Evolutionary conservation across 2,113 vertebrate genomes (phyloP).

Genomic region (Chaetodon trifascialis): DNA sequence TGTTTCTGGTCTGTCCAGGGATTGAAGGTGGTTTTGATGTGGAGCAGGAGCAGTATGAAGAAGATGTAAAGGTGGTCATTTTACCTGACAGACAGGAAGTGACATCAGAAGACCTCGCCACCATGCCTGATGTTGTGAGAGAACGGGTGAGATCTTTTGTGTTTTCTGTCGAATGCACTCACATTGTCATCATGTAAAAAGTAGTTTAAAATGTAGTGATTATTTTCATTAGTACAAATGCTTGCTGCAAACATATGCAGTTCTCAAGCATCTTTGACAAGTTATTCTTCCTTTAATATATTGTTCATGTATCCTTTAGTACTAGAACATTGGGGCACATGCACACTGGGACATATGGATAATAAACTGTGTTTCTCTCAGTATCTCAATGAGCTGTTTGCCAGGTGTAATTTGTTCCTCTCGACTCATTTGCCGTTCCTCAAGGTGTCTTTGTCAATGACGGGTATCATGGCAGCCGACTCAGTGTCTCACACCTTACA

Average conservation of each 20-base stretch:
- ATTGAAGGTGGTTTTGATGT: slow-evolving; percentile 98
- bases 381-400: neutral
- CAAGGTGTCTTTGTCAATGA: slow-evolving; percentile 92
- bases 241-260: neutral
- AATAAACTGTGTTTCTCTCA: neutral
- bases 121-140: slow-evolving; percentile 93
- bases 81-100: slow-evolving; percentile 95
- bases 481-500: slow-evolving; percentile 95
- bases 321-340: neutral
- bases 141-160: slow-evolving; percentile 88
- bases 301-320: neutral
- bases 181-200: neutral
- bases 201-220: neutral
- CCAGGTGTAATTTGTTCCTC: slow-evolving; percentile 17
- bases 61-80: slow-evolving; percentile 96
- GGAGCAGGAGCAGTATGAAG: slow-evolving; percentile 94
- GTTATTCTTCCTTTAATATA: neutral
- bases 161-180: neutral
- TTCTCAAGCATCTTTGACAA: neutral
- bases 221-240: neutral
- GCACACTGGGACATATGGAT: neutral
- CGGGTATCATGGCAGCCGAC: slow-evolving; percentile 93
- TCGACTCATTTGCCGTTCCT: neutral
- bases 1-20: slow-evolving; percentile 81
- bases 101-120: slow-evolving; percentile 89